These are phyloP conservation scores for Euthynnus affinis DNA, from an alignment of 2,797 vertebrate species.

Conservation along the genomic window DNA sequence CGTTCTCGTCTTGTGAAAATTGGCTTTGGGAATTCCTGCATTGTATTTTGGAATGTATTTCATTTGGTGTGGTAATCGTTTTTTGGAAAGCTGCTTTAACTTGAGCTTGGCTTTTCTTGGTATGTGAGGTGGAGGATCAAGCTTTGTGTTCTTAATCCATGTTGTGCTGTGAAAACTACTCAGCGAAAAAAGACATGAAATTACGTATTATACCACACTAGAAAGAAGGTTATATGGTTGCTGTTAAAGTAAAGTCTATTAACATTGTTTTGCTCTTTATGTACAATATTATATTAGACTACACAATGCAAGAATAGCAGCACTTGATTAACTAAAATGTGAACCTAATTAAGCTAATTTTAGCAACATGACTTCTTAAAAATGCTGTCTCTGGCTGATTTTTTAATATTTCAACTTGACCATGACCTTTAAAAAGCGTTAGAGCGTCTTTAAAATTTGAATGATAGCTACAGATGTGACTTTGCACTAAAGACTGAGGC, in stretches of 20 bases:
- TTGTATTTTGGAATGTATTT: conserved; percentile 39
- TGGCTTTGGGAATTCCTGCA: conserved; percentile 52
- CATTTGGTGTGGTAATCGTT: conserved; percentile 56
- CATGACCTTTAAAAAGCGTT: no score
- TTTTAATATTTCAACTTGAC: no score
- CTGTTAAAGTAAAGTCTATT: neutral
- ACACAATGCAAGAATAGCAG: neutral
- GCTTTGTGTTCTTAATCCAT: conserved; percentile 52
- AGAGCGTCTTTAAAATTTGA: no score
- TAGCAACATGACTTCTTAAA: no score
- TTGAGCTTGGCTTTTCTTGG: conserved; percentile 37
- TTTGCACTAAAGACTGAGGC: neutral
- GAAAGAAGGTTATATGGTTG: neutral
- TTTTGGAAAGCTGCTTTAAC: conserved; percentile 59
- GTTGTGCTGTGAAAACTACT: conserved; percentile 35
- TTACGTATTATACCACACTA: conserved; percentile 19
- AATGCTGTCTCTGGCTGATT: no score
- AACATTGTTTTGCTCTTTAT: neutral
- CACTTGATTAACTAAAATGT: neutral
- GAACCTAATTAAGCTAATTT: no score
- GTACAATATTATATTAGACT: neutral
- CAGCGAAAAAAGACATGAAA: conserved; percentile 23
- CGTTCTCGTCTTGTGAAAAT: conserved; percentile 41
- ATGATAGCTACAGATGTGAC: no score
- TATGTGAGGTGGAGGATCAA: conserved; percentile 45